Base-by-base conservation (phyloP, 2,113 vertebrate species). In the Neotoma lepida region DNA sequence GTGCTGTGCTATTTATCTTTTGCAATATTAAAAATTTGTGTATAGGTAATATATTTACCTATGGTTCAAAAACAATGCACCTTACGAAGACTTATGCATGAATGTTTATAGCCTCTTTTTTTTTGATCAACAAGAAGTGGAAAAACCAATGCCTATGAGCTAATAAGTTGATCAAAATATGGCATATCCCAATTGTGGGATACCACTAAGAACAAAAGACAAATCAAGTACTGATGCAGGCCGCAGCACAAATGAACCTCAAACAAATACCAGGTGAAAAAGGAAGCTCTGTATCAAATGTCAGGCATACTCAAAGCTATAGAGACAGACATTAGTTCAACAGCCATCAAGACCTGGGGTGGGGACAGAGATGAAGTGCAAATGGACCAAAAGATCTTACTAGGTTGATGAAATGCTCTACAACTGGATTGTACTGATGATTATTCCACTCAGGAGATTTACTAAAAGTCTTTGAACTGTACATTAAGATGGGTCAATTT, bases 1-100 rank as follows among this genome's bases (percentile, higher is more conserved):
- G 71, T 44, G 41, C 54, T 46, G 10, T 91, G 71, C 86, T 46
- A 68, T 35, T 33, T 28, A 51, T 89, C 64, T 89, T 88, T 87
- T 76, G 44, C 44, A 89, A 54, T n/a, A 49, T 76, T n/a, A 77
- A 92, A 78, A 68, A 5, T 13, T 85, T 70, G 85, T 74, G 26
- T 56, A 7, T 14, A 77, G 78, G 28, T 56, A 71, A 77, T n/a
- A 61, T 80, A 64, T 61, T 90, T 35, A n/a, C 44, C 70, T 74
- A 13, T 74, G 76, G n/a, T 64, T 82, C 24, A 73, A 88, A 58
- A 94, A 22, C 68, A 63, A 84, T 12, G n/a, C 18, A 74, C 6
- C 26, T 49, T 35, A n/a, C 17, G 13, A 9, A 76, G 44, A 49
- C 61, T 71, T 86, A 33, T 49, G 28, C 33, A 71, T 35, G 30